These are phyloP conservation scores for Cottus gobio DNA, from an alignment of 2,113 vertebrate species.

Conservation along the genomic window DNA sequence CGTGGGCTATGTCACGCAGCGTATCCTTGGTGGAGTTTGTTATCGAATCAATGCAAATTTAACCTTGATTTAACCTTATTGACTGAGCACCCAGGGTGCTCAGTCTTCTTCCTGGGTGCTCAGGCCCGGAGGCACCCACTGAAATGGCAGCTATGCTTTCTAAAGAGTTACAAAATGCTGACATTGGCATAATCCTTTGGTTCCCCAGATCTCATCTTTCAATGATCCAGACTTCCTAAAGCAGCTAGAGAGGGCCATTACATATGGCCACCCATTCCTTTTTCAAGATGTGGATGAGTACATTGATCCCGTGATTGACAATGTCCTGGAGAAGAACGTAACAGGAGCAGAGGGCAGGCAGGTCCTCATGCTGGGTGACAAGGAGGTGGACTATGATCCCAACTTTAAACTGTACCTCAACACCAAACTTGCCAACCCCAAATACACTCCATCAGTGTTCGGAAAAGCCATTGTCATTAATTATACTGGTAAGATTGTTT, in stretches of 20 bases:
- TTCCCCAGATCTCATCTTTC: slow-evolving; percentile 91
- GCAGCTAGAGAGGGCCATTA: slow-evolving; percentile 94
- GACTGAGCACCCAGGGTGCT: not conserved
- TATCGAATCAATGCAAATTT: not conserved
- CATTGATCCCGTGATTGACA: slow-evolving; percentile 96
- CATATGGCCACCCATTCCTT: slow-evolving; percentile 93
- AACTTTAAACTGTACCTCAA: slow-evolving; percentile 95
- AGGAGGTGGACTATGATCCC: slow-evolving; percentile 93
- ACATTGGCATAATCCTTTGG: slow-evolving; percentile 1
- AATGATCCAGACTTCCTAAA: slow-evolving; percentile 96
- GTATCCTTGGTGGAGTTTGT: not conserved
- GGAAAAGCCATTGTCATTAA: slow-evolving; percentile 98
- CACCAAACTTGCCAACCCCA: slow-evolving; percentile 94
- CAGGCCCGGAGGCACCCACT: no score
- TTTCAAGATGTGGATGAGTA: slow-evolving; percentile 96
- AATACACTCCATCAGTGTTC: slow-evolving; percentile 93
- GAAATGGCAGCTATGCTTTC: no score
- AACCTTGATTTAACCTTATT: not conserved
- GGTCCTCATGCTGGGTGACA: slow-evolving; percentile 91
- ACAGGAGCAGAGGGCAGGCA: slow-evolving; percentile 87
- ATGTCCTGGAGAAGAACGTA: slow-evolving; percentile 92
- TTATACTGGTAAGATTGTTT: slow-evolving; percentile 89
- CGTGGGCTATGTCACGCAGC: not conserved
- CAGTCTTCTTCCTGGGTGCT: not conserved
- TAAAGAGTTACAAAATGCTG: not conserved